Conservation (phyloP, 2,888 invertebrate genomes). For the Macaria notata region DNA sequence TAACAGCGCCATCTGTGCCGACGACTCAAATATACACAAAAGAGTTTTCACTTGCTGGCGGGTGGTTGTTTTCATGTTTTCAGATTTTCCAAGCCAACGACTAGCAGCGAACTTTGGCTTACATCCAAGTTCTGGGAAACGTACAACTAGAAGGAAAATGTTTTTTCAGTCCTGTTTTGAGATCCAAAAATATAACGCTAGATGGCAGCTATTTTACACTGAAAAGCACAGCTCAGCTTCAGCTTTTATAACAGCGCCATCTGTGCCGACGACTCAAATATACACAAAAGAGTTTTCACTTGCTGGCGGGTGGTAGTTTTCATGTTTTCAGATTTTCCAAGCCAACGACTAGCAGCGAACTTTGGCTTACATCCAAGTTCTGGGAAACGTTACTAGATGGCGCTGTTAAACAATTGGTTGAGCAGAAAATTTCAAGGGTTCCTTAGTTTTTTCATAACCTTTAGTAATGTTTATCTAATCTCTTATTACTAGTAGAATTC, state of each 20-base stretch:
- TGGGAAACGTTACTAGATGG: constrained; percentile 34
- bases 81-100: constrained; percentile 11
- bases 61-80: constrained; percentile 5
- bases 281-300: constrained; percentile 1
- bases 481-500: too few relatives aligned
- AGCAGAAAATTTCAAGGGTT: too few relatives aligned
- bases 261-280: constrained; percentile 5
- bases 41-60: not conserved
- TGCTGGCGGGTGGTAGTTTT: not conserved
- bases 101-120: constrained; percentile 24
- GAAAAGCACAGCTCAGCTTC: not conserved
- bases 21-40: not conserved
- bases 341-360: not conserved
- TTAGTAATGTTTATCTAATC: too few relatives aligned
- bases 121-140: constrained; percentile 31
- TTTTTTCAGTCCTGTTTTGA: too few relatives aligned
- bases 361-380: constrained; percentile 38
- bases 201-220: not conserved
- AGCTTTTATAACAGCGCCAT: constrained; percentile 11
- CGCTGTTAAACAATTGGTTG: constrained; percentile 25
- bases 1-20: constrained; percentile 18
- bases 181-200: too few relatives aligned
- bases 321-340: constrained; percentile 16
- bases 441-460: too few relatives aligned
- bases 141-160: too few relatives aligned